Conservation (phyloP, 2,888 invertebrate species). For the Cinara cedri region DNA sequence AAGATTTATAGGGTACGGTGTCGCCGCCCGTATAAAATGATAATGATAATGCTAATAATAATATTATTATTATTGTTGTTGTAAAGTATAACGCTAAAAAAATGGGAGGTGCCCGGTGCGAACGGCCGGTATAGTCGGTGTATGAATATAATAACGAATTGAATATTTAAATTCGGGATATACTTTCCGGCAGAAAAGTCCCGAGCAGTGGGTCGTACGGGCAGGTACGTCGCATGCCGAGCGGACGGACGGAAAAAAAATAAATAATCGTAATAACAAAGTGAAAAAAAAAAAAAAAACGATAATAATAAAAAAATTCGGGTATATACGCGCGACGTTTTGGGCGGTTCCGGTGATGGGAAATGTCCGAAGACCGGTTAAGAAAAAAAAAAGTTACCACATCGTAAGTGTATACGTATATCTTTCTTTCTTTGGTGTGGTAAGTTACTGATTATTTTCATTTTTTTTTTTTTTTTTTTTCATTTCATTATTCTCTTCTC, state of each 20-base stretch:
- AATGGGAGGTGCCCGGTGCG: conserved; percentile 23
- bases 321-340: background rate
- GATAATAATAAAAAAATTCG: too few relatives aligned
- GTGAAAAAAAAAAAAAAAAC: too few relatives aligned
- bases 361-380: background rate
- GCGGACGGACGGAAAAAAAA: background rate
- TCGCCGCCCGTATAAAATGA: background rate
- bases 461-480: background rate
- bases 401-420: background rate
- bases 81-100: conserved; percentile 12
- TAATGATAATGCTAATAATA: background rate
- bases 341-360: background rate
- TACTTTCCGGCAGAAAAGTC: conserved; percentile 4
- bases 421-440: background rate
- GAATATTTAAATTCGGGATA: conserved; percentile 27
- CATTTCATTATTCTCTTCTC: background rate
- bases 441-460: background rate
- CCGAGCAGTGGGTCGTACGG: too few relatives aligned
- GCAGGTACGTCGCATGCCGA: too few relatives aligned
- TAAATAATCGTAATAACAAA: too few relatives aligned
- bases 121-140: too few relatives aligned
- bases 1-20: conserved; percentile 10
- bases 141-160: conserved; percentile 22
- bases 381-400: background rate
- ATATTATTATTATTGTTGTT: conserved; percentile 11